Conservation (phyloP, 2,797 vertebrate species). For the Clarias laeviceps region DNA sequence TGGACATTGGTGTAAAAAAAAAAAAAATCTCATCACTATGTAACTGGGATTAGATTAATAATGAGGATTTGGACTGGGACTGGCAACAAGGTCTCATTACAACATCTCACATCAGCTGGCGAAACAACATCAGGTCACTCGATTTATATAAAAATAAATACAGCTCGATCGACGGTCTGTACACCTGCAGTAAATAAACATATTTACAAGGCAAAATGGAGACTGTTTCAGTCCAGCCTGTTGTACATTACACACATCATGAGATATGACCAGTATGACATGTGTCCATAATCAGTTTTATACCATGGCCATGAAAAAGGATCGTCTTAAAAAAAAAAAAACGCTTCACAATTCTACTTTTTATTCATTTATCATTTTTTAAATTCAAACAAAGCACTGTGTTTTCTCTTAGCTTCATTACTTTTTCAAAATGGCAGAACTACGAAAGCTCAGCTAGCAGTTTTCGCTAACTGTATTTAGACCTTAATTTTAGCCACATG, state of each 20-base stretch:
- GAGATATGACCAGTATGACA: background rate
- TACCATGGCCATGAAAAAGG: background rate
- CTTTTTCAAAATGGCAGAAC: background rate
- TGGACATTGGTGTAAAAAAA: background rate
- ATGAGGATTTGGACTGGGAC: background rate
- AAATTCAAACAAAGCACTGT: background rate
- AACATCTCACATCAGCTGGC: slow-evolving; percentile 7
- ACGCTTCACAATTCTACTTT: background rate
- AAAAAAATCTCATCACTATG: background rate
- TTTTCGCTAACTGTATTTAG: background rate
- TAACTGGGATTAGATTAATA: background rate
- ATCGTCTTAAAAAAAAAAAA: background rate
- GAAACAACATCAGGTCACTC: slow-evolving; percentile 15
- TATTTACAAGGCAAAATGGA: slow-evolving; percentile 25
- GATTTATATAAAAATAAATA: slow-evolving; percentile 42
- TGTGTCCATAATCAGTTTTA: slow-evolving; percentile 18
- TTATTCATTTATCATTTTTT: background rate
- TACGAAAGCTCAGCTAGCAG: background rate
- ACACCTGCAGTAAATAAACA: slow-evolving; percentile 17
- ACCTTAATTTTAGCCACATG: background rate
- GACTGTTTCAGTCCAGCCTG: background rate
- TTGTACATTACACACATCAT: background rate
- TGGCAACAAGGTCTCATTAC: slow-evolving; percentile 34
- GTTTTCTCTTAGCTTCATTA: background rate
- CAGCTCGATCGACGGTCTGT: slow-evolving; percentile 14